Percentiles rank a stretch among this genome's conserved stretches.
Conservation (phyloP, 64 coral and sea anemone genomes). For the Catalaphyllia jardinei region DNA sequence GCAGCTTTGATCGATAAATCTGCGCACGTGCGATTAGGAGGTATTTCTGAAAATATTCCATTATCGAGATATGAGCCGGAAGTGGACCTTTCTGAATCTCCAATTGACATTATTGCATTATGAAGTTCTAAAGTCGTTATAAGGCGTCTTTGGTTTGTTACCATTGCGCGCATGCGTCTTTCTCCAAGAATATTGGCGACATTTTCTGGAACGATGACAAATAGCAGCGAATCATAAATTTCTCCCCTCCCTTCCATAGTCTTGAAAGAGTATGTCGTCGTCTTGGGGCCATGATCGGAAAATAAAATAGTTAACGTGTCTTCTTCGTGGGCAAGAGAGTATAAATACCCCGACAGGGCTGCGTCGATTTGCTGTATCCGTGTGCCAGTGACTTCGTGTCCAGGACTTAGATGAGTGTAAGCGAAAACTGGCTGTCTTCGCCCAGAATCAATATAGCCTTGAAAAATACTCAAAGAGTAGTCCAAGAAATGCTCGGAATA, state of each 20-base stretch:
- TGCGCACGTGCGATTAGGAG: conserved; percentile 60
- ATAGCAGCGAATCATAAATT: conserved; percentile 84
- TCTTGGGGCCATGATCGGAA: conserved; percentile 94
- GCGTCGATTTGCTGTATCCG: conserved; percentile 85
- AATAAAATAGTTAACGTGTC: conserved; percentile 83
- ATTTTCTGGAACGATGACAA: conserved; percentile 77
- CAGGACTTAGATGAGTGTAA: conserved; percentile 79
- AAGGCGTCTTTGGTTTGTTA: conserved; percentile 79
- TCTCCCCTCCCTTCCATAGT: conserved; percentile 88
- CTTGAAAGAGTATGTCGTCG: conserved; percentile 75
- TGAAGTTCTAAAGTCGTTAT: conserved; percentile 75
- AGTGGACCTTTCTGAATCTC: conserved; percentile 39
- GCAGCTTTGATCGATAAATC: conserved; percentile 58
- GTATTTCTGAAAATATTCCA: conserved; percentile 84
- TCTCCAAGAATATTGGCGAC: conserved; percentile 68
- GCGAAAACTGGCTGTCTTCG: conserved; percentile 79
- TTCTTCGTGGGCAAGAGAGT: conserved; percentile 64
- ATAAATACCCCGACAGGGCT: conserved; percentile 65
- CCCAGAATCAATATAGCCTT: conserved; percentile 45
- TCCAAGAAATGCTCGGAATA: conserved; percentile 81
- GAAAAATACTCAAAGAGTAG: conserved; percentile 66
- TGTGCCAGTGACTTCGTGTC: conserved; percentile 85
- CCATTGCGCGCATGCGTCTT: conserved; percentile 50
- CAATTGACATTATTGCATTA: conserved; percentile 70
- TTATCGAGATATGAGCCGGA: conserved; percentile 35